Evolutionary conservation across 2,113 vertebrate genomes (phyloP), one percentile per base, ranked within the genome.

Genomic region (Thunnus maccoyii): DNA sequence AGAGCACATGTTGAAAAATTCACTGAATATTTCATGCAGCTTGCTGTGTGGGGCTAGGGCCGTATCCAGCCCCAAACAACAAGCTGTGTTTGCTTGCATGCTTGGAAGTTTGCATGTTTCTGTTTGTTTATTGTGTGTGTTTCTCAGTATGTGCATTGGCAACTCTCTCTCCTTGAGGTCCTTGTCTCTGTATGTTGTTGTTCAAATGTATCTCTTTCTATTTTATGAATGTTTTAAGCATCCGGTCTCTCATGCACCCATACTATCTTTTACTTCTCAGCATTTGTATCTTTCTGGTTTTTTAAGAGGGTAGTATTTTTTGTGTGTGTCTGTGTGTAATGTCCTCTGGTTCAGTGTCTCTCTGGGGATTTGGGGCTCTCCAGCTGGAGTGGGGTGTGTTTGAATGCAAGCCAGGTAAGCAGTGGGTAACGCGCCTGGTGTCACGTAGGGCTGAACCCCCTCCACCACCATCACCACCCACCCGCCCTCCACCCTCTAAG

Each of bases 21-120:
- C 88, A 90, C 87, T 94, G 86, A 95, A 94, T 95, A 94, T 95
- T 95, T 95, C 50, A 94, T 95, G 91, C 84, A 86, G 89, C 72
- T 91, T 88, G 89, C 85, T 91, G 77, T 82, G 78, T 70, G 62
- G 76, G n/a, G 25, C 67, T 64, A 61, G 15, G 61, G 11, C 69
- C 10, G 2, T 73, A 67, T 74, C 55, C 30, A 41, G 55, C 55
- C 54, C 14, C 46, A 55, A 12, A 4, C 52, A 18, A 44, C 50
- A n/a, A 51, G 22, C 30, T 56, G 50, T 16, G 36, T 58, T 44
- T 62, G 36, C 9, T 13, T 61, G 62, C 32, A 17, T 73, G 51
- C n/a, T 18, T 46, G 17, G 25, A 78, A 61, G 66, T 78, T 51
- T 72, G 25, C 13, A 15, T 72, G 50, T 61, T 55, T 76, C 9